Base-by-base conservation (phyloP, 2,888 invertebrate species). In the Altica lythri region DNA sequence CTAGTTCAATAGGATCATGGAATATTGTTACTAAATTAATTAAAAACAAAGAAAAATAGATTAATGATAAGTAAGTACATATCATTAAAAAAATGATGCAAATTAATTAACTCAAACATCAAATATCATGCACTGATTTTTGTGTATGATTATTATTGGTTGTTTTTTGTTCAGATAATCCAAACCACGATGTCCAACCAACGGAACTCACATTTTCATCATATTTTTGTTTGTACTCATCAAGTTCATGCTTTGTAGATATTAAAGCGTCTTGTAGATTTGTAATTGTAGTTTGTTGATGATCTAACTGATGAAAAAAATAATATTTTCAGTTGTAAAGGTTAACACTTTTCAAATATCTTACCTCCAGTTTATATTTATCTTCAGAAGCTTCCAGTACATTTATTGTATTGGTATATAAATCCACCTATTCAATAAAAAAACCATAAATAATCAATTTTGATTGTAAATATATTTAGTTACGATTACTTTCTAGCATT, bases 71-170 rank as follows among this genome's bases (percentile, higher is more conserved):
- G 13, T 4, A 34, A 34, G n/a, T n/a, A 34, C 13, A 13, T 34
- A 10, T 8, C 6, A 34, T 34, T 12, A 34, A 29, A 25, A 29
- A 29, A 9, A 10, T 10, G 9, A n/a, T 29, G 10, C 9, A 29
- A 2, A 29, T 2, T 10, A 9, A 29, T 10, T 29, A 2, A 10
- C 9, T 2, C 10, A n/a, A 29, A 3, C 12, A 27, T 73, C 68
- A 75, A 57, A 75, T 65, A 54, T 75, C 75, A 73, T 76, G 75
- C 74, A 74, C 73, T 56, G 68, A 65, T 57, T 70, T 67, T 53
- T 68, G 62, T 57, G 67, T 67, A 54, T 68, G 61, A 50, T 61
- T 65, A 57, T 65, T 65, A 57, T 63, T 61, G 18, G 63, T 60
- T 29, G 65, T 60, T 57, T 63, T 67, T 45, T 59, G 25, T 30